Conservation (phyloP, 2,797 vertebrate species). For the Telmatherina bonti region DNA sequence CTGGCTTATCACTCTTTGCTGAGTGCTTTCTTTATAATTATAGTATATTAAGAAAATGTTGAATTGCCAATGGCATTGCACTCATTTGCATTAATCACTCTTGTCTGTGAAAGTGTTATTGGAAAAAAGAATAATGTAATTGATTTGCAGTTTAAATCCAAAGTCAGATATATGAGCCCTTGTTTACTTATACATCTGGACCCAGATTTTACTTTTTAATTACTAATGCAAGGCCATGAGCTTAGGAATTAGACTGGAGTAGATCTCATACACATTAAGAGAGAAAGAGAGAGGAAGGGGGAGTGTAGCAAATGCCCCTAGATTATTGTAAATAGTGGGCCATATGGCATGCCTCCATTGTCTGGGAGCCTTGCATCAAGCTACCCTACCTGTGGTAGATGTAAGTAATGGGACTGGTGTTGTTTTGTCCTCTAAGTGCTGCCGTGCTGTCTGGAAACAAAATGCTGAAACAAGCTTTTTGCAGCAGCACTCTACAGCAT, state of each 20-base stretch:
- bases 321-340: slow-evolving; percentile 85
- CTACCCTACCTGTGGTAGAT: slow-evolving; percentile 78
- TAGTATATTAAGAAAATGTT: slow-evolving; percentile 75
- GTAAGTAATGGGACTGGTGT: slow-evolving; percentile 71
- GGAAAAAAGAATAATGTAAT: slow-evolving; percentile 79
- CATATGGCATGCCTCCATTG: slow-evolving; percentile 83
- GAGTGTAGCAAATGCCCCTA: slow-evolving; percentile 74
- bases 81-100: slow-evolving; percentile 72
- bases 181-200: slow-evolving; percentile 85
- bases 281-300: slow-evolving; percentile 66
- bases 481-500: slow-evolving; percentile 66
- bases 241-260: slow-evolving; percentile 85
- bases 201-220: slow-evolving; percentile 83
- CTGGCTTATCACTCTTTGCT: slow-evolving; percentile 73
- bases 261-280: slow-evolving; percentile 81
- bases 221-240: slow-evolving; percentile 85
- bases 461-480: slow-evolving; percentile 82
- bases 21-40: slow-evolving; percentile 81
- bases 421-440: slow-evolving; percentile 83
- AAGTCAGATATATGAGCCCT: slow-evolving; percentile 78
- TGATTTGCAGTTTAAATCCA: slow-evolving; percentile 83
- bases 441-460: slow-evolving; percentile 70
- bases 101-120: slow-evolving; percentile 74
- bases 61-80: slow-evolving; percentile 51
- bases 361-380: slow-evolving; percentile 74